Evolutionary conservation across 2,797 vertebrate species (phyloP).

Genomic region (Graptemys geographica): DNA sequence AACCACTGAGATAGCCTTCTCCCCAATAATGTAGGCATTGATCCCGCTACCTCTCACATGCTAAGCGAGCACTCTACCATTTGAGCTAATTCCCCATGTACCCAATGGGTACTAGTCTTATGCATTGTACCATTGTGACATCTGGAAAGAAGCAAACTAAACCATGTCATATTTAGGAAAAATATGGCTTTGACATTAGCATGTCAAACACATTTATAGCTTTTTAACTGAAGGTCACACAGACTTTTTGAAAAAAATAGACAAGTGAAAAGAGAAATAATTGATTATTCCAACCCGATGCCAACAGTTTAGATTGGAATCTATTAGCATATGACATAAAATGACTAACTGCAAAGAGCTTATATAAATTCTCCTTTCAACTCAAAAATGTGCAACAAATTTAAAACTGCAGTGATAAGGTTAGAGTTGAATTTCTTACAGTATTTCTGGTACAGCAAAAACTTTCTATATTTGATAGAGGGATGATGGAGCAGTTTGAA

Average conservation of each 20-base stretch:
- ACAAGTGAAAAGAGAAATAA: background rate
- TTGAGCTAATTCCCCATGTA: conserved; percentile 82
- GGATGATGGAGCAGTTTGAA: background rate
- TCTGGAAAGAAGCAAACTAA: background rate
- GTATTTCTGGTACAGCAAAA: background rate
- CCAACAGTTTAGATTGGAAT: background rate
- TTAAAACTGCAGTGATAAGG: background rate
- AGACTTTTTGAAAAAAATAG: background rate
- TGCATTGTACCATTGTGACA: background rate
- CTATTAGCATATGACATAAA: background rate
- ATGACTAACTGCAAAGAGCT: background rate
- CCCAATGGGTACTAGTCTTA: background rate
- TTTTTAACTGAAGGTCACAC: background rate
- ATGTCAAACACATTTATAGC: background rate
- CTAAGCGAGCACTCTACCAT: conserved; percentile 80
- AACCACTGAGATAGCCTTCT: too few relatives aligned
- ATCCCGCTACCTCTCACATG: conserved; percentile 79
- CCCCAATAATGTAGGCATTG: conserved; percentile 72
- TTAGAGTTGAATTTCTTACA: background rate
- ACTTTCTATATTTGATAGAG: background rate
- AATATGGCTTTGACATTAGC: background rate
- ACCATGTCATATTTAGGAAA: background rate
- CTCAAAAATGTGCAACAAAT: background rate
- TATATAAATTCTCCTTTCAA: background rate
- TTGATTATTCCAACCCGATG: background rate